Evolutionary conservation across 2,113 vertebrate genomes (phyloP).

Genomic region (Thalassoma bifasciatum): DNA sequence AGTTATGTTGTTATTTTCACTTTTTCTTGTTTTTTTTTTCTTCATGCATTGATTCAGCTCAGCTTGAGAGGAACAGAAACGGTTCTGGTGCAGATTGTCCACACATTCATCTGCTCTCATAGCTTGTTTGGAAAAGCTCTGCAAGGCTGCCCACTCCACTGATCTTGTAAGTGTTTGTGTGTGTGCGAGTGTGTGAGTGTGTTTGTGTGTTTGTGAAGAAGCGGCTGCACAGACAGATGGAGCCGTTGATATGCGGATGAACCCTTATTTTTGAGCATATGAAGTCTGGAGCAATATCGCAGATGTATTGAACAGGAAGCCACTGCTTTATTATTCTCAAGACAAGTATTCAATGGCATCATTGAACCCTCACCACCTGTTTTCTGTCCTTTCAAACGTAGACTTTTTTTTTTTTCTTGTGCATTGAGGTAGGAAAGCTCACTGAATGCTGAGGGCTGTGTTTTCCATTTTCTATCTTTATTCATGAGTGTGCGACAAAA

Average conservation of each 20-base stretch:
- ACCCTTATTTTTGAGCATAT: conserved; percentile 45
- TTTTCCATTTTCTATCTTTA: conserved; percentile 32
- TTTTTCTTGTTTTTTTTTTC: neutral
- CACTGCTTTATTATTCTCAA: conserved; percentile 50
- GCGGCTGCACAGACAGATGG: conserved; percentile 51
- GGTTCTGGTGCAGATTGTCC: neutral
- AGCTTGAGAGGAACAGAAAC: neutral
- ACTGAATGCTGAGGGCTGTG: conserved; percentile 17
- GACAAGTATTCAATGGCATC: conserved; percentile 41
- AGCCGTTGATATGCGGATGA: conserved; percentile 31
- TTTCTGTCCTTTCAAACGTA: conserved; percentile 52
- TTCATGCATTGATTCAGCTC: neutral
- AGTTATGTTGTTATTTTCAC: neutral
- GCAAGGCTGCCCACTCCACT: conserved; percentile 25
- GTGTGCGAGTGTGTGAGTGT: conserved; percentile 2
- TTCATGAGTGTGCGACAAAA: conserved; percentile 44
- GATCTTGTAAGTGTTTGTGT: neutral
- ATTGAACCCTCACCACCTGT: conserved; percentile 50
- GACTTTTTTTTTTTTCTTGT: neutral
- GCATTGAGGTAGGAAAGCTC: neutral
- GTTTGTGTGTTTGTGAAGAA: neutral
- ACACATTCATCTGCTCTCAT: neutral
- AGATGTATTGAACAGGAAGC: conserved; percentile 36
- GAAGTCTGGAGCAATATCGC: conserved; percentile 34
- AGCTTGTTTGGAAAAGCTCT: conserved; percentile 39